These are phyloP conservation scores for Invenusta paracnida DNA, from an alignment of 2,888 invertebrate genomes.

Conservation along the genomic window DNA sequence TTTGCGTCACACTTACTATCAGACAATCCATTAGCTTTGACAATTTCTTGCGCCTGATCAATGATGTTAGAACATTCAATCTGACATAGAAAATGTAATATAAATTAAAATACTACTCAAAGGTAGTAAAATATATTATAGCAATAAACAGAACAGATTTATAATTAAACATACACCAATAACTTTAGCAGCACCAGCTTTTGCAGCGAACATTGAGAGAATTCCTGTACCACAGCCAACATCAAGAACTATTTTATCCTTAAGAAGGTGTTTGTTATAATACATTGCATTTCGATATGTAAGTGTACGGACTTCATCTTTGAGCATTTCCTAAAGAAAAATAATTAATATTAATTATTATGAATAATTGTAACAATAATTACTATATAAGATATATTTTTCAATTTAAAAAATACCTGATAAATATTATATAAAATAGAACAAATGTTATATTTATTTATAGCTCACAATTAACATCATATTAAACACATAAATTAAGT, in stretches of 20 bases:
- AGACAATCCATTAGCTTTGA: slow-evolving; percentile 67
- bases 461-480: too few relatives aligned
- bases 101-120: neutral
- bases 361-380: slow-evolving; percentile 45
- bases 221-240: slow-evolving; percentile 99
- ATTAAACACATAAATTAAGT: too few relatives aligned
- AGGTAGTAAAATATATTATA: slow-evolving; percentile 45
- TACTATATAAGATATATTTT: too few relatives aligned
- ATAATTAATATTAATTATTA: neutral
- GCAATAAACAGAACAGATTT: too few relatives aligned
- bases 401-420: too few relatives aligned
- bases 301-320: slow-evolving; percentile 94
- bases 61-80: slow-evolving; percentile 98
- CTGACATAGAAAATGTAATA: slow-evolving; percentile 49
- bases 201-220: slow-evolving; percentile 97
- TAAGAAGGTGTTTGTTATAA: slow-evolving; percentile 96
- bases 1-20: slow-evolving; percentile 52
- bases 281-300: slow-evolving; percentile 98
- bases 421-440: too few relatives aligned
- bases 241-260: slow-evolving; percentile 84
- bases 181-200: slow-evolving; percentile 89
- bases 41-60: slow-evolving; percentile 88
- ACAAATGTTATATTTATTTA: too few relatives aligned
- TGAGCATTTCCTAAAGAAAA: slow-evolving; percentile 78
- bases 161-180: slow-evolving; percentile 65